These are phyloP conservation scores for Adelges cooleyi DNA, from an alignment of 1,140 invertebrate species.

Conservation along the genomic window DNA sequence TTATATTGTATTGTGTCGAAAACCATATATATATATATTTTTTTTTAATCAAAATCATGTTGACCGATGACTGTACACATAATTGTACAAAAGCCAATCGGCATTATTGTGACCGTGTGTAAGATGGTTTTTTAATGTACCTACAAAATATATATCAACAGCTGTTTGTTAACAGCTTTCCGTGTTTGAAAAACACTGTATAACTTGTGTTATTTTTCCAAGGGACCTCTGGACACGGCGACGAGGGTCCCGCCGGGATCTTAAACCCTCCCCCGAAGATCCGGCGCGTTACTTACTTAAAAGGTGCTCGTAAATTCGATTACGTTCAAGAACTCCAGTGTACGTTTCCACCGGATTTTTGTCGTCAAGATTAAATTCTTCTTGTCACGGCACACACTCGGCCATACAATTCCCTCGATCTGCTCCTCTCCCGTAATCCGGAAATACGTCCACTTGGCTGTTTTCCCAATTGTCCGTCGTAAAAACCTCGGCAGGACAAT, in stretches of 20 bases:
- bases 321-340: not conserved
- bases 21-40: no score
- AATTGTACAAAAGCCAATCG: no score
- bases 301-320: slow-evolving; percentile 26
- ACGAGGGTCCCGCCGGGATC: slow-evolving; percentile 1
- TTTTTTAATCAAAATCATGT: no score
- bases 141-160: no score
- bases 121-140: no score
- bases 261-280: slow-evolving; percentile 5
- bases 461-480: slow-evolving; percentile 25
- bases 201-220: no score
- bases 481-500: slow-evolving; percentile 22
- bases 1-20: no score
- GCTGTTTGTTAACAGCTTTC: no score
- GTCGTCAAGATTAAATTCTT: slow-evolving; percentile 26
- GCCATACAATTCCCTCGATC: slow-evolving; percentile 20
- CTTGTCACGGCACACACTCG: not conserved
- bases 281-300: not conserved
- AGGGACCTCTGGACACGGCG: no score
- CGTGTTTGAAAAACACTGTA: no score
- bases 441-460: slow-evolving; percentile 21
- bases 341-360: slow-evolving; percentile 11
- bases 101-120: no score
- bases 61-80: no score
- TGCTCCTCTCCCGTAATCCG: slow-evolving; percentile 22